Base-by-base conservation (phyloP, 2,888 invertebrate species). In the Lissocephala sabroskyi region DNA sequence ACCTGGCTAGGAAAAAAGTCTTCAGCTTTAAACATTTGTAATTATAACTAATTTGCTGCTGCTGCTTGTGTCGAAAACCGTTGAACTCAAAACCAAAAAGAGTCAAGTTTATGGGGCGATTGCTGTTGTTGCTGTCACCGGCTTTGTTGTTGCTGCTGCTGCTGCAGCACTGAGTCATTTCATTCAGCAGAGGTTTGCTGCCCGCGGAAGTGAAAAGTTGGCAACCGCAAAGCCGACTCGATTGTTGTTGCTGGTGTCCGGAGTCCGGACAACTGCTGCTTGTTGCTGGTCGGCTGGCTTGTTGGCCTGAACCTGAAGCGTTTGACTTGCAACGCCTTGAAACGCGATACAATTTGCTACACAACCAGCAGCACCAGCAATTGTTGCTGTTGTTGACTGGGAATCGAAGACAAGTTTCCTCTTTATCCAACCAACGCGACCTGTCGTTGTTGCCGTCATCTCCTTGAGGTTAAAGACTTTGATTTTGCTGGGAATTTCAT, bases 381-480 rank as follows among this genome's bases (percentile, higher is more conserved):
- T 67, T 63, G 67, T 33, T 33, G 62, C 62, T 62, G 52, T 44
- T 51, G 52, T 59, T 53, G 50, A 44, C 48, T 3, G 5, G 30
- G 52, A 11, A 35, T 57, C 58, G 56, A 61, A 71, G 71, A 66
- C 75, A 50, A 61, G 75, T 71, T 71, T 71, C 71, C 75, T 67
- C 61, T 61, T 32, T 32, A 18, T 42, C 9, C 18, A 39, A 33
- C n/a, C n/a, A 26, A 36, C 37, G 35, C 49, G 47, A 49, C 47
- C 41, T 17, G 59, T 23, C 7, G 23, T 23, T 23, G 23, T 23
- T 23, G 23, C 7, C 59, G 56, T 42, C 59, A 51, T 62, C 52
- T 55, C 56, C 52, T 45, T 67, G 74, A 70, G 74, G 75, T 74
- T 74, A 65, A 74, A 71, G 71, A 71, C 65, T 61, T 52, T n/a